These are phyloP conservation scores for Ariopsis seemanni DNA, from an alignment of 2,113 vertebrate genomes.

Conservation along the genomic window DNA sequence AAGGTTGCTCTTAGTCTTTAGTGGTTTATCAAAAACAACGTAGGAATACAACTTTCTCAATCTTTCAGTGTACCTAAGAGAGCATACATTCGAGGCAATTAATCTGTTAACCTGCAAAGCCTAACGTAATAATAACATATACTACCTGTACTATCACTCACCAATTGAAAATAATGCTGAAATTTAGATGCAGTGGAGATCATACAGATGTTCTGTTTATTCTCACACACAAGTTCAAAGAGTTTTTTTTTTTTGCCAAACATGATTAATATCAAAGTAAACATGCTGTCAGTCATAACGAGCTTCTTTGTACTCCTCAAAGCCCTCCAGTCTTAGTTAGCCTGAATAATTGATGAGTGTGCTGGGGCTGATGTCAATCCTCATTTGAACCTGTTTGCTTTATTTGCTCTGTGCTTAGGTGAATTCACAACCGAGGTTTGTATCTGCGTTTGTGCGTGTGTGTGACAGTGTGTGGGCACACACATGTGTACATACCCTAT, in stretches of 20 bases:
- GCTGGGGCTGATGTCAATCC: conserved; percentile 48
- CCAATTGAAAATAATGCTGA: not conserved
- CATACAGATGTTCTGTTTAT: conserved; percentile 2
- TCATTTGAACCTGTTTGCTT: conserved; percentile 50
- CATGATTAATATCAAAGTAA: conserved; percentile 40
- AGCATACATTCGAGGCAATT: not conserved
- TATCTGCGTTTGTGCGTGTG: not conserved
- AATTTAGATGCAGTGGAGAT: conserved; percentile 1
- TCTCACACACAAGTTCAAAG: conserved; percentile 12
- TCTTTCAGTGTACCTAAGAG: not conserved
- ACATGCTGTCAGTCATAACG: conserved; percentile 30
- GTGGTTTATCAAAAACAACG: not conserved
- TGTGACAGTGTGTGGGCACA: not conserved
- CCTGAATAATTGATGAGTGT: conserved; percentile 36
- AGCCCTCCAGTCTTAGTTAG: conserved; percentile 17
- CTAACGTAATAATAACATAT: not conserved
- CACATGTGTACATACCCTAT: not conserved
- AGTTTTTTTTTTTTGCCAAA: conserved; percentile 17
- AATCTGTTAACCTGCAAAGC: not conserved
- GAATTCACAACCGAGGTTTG: conserved; percentile 33
- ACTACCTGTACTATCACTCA: not conserved
- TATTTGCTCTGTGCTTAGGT: conserved; percentile 47
- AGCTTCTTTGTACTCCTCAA: conserved; percentile 26
- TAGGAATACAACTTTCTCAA: not conserved
- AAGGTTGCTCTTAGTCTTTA: not conserved